Evolutionary conservation across 2,113 vertebrate genomes (phyloP), one percentile per base, ranked within the genome.

Genomic region (Ancistrus triradiatus): DNA sequence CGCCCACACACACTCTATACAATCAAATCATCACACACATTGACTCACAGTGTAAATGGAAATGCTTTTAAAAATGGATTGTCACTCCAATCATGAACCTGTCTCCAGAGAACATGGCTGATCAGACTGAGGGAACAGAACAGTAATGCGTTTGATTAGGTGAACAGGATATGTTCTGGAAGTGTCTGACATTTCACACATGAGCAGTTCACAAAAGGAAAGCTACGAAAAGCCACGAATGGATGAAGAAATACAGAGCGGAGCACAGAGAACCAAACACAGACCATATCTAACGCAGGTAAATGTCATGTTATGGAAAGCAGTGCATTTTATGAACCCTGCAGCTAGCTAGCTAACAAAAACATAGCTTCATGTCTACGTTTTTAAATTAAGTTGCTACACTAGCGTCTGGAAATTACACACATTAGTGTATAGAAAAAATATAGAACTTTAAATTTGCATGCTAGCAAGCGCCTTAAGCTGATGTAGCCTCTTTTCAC

Each of bases 171-270:
- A 63, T 40, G 70, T 58, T 66, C 21, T 57, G 18, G 47, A 63
- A 67, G 28, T 46, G 64, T 63, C 28, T 50, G 47, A 52, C 61
- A 57, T 68, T 68, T 63, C 61, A 53, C 18, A 21, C 53, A 53
- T 53, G 47, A 73, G 40, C 15, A 38, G 44, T 28, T 49, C 55
- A 38, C 69, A 57, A 47, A 47, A 63, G 6, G 44, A 22, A 13
- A 19, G 19, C 15, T 3, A 5, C 25, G 15, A 69, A 50, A 43
- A 44, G 44, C 53, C 42, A 18, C 6, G 70, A 73, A 76, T 21
- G 8, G 28, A 35, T 66, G 68, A 46, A 67, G 51, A 64, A 62
- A 42, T 21, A 63, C 63, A 59, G 21, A 55, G 9, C 3, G 19
- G 53, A 31, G 42, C 17, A 25, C 33, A 50, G 17, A 44, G 15